Conservation (phyloP, 2,888 invertebrate genomes). For the Calliopum simillimum region DNA sequence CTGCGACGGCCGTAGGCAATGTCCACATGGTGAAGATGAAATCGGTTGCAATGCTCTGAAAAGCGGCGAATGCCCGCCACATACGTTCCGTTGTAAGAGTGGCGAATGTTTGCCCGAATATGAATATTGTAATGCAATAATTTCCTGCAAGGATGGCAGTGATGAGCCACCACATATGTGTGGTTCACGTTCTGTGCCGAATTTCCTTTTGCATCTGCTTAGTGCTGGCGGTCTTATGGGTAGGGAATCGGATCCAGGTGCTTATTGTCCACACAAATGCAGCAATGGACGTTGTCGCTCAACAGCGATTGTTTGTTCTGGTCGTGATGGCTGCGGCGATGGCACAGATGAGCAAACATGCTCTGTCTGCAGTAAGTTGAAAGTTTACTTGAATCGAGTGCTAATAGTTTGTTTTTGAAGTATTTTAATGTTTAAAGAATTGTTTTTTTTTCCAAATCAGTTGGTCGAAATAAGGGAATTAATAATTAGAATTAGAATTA, state of each 20-base stretch:
- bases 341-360: slow-evolving; percentile 89
- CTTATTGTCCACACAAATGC: slow-evolving; percentile 83
- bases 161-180: slow-evolving; percentile 88
- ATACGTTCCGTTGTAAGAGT: slow-evolving; percentile 86
- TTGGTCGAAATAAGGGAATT: too few relatives aligned
- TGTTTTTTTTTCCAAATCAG: neutral
- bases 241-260: slow-evolving; percentile 52
- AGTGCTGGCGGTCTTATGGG: slow-evolving; percentile 58
- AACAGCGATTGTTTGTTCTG: slow-evolving; percentile 89
- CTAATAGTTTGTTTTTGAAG: neutral
- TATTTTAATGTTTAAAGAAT: neutral
- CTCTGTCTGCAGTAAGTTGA: slow-evolving; percentile 85
- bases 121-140: slow-evolving; percentile 91
- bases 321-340: slow-evolving; percentile 91
- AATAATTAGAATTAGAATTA: too few relatives aligned
- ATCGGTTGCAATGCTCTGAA: slow-evolving; percentile 73
- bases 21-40: slow-evolving; percentile 83
- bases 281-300: slow-evolving; percentile 89
- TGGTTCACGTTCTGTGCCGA: slow-evolving; percentile 68
- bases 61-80: slow-evolving; percentile 75
- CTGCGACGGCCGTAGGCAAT: slow-evolving; percentile 84
- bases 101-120: slow-evolving; percentile 91
- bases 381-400: neutral
- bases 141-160: slow-evolving; percentile 88
- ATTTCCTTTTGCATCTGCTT: slow-evolving; percentile 63